phyloP scores from a whole-genome alignment of 2,888 invertebrate genomes.

The Tanypteryx hageni region DNA sequence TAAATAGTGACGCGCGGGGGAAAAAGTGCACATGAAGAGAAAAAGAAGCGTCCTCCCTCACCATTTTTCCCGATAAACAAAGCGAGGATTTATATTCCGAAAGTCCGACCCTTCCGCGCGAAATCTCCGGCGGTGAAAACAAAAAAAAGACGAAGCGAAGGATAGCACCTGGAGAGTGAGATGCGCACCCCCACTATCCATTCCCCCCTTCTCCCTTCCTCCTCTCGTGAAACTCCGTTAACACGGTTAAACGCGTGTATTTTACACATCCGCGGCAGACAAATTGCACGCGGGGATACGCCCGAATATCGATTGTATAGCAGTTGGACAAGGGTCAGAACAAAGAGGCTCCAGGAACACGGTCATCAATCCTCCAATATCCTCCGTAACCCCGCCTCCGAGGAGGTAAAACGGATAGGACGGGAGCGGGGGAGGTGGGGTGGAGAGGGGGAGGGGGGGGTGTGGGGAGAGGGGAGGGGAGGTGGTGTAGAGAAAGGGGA shows the following conservation, averaged over 20 bases:
- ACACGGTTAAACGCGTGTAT: not conserved
- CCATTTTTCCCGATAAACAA: no score
- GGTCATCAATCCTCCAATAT: slow-evolving; percentile 22
- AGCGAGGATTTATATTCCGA: no score
- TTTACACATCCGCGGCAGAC: slow-evolving; percentile 1
- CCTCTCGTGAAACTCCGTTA: not conserved
- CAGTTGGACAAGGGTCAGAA: slow-evolving; percentile 1
- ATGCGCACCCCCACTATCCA: no score
- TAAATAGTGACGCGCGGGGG: no score
- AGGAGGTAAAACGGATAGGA: not conserved
- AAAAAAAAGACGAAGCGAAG: no score
- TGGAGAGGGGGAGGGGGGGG: not conserved
- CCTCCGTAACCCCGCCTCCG: not conserved
- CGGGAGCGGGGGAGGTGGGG: not conserved
- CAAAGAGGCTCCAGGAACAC: not conserved
- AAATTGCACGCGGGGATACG: slow-evolving; percentile 17
- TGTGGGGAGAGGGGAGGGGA: not conserved
- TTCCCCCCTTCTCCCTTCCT: not conserved
- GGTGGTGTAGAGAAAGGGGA: not conserved
- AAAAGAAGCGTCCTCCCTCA: no score
- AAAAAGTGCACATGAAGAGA: no score
- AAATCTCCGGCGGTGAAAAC: no score
- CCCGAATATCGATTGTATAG: not conserved
- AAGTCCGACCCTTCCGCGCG: no score
- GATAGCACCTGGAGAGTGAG: no score